A percentile compares a stretch with the other conserved stretches of the same genome.
These are phyloP conservation scores for Rhyacophila evoluta DNA, from an alignment of 2,888 invertebrate species.

Conservation along the genomic window DNA sequence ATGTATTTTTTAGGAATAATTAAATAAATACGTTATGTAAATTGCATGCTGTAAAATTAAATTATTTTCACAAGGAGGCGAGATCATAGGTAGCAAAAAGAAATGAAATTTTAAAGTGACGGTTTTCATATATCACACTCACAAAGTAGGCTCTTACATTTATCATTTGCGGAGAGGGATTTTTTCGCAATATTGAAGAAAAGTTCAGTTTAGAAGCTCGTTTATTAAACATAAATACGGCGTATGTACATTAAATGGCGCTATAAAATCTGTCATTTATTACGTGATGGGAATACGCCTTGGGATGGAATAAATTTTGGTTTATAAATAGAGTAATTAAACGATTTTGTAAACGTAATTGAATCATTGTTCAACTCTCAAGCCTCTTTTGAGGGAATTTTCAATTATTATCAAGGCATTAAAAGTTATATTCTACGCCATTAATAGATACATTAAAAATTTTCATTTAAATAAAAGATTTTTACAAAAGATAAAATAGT, in stretches of 20 bases:
- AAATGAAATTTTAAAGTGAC: constrained; percentile 2
- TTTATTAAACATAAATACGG: constrained; percentile 7
- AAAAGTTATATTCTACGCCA: background rate
- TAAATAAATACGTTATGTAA: too few relatives aligned
- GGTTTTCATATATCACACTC: background rate
- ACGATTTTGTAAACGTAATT: constrained; percentile 2
- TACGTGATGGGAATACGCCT: constrained; percentile 15
- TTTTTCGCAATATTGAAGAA: background rate
- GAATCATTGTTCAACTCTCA: background rate
- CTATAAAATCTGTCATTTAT: constrained; percentile 22
- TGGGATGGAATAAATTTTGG: background rate
- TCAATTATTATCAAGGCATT: background rate
- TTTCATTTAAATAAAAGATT: too few relatives aligned
- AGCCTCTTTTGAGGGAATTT: background rate
- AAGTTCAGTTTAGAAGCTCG: background rate
- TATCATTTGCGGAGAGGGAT: background rate
- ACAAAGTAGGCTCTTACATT: background rate
- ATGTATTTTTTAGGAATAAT: too few relatives aligned
- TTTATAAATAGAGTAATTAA: constrained; percentile 18
- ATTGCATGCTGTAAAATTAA: too few relatives aligned
- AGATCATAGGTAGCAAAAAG: background rate
- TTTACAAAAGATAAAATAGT: too few relatives aligned
- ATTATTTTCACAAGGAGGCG: background rate
- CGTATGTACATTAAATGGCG: background rate
- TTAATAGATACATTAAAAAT: background rate